Conservation (phyloP, 2,888 invertebrate genomes). For the Xestobium rufovillosum region DNA sequence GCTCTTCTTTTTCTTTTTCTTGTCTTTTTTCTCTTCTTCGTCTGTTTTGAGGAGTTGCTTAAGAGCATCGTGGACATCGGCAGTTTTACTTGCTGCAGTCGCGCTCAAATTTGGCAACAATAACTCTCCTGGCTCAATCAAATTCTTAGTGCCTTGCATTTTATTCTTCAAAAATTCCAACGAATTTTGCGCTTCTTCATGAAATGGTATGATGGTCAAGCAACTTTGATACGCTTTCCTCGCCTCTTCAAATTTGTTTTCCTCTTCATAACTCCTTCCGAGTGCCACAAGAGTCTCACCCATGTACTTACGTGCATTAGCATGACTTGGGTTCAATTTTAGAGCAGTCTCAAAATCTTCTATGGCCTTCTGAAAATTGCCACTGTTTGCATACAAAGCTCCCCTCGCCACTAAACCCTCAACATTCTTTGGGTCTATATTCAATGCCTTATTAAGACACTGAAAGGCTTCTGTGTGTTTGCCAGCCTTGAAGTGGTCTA, state of each 20-base stretch:
- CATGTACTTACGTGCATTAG: constrained; percentile 89
- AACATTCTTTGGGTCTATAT: constrained; percentile 85
- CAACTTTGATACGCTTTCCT: constrained; percentile 80
- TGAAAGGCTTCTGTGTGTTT: constrained; percentile 92
- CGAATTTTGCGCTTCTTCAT: constrained; percentile 80
- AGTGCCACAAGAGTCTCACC: constrained; percentile 86
- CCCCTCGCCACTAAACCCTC: constrained; percentile 89
- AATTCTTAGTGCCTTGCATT: constrained; percentile 47
- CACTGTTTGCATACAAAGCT: constrained; percentile 88
- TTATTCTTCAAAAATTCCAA: constrained; percentile 74
- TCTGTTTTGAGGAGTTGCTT: constrained; percentile 54
- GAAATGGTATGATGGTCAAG: constrained; percentile 73
- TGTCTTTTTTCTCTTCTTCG: constrained; percentile 52
- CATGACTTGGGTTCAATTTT: constrained; percentile 80
- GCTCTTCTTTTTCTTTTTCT: constrained; percentile 56
- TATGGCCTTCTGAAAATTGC: constrained; percentile 87
- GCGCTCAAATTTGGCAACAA: constrained; percentile 53
- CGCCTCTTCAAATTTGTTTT: constrained; percentile 77
- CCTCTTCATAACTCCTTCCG: constrained; percentile 82
- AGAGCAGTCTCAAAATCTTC: constrained; percentile 91
- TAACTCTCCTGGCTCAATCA: constrained; percentile 57
- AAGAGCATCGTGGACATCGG: constrained; percentile 58
- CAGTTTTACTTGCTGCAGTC: constrained; percentile 37
- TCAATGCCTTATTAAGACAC: constrained; percentile 86
- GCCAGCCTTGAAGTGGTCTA: constrained; percentile 88